These are phyloP conservation scores for Tenualosa ilisha DNA, from an alignment of 2,797 vertebrate genomes.

Conservation along the genomic window DNA sequence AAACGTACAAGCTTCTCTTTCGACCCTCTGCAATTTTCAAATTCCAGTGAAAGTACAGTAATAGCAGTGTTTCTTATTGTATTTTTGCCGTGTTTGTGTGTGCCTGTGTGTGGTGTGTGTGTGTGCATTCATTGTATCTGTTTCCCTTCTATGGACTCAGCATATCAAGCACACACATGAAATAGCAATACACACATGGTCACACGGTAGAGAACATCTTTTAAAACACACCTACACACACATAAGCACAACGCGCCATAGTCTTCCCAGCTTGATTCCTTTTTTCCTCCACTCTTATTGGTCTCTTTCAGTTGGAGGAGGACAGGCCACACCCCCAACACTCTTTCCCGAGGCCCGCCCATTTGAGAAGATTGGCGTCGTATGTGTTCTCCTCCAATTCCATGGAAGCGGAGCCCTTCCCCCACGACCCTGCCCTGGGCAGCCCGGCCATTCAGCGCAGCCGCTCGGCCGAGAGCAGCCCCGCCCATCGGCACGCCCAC, in stretches of 20 bases:
- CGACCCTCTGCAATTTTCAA: not conserved
- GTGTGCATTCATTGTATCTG: not conserved
- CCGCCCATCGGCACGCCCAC: slow-evolving; percentile 81
- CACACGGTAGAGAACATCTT: not conserved
- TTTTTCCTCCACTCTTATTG: slow-evolving; percentile 92
- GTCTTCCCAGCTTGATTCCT: slow-evolving; percentile 81
- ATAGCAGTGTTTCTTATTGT: not conserved
- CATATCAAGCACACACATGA: not conserved
- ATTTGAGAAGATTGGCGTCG: slow-evolving; percentile 91
- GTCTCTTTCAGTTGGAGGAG: slow-evolving; percentile 95
- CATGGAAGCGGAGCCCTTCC: slow-evolving; percentile 89
- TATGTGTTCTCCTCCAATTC: slow-evolving; percentile 91
- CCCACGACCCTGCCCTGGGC: slow-evolving; percentile 81
- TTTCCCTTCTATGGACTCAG: slow-evolving; percentile 18
- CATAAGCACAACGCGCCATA: slow-evolving; percentile 26
- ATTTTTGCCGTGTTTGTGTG: not conserved
- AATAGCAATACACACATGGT: not conserved
- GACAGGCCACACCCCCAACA: slow-evolving; percentile 88
- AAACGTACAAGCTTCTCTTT: not conserved
- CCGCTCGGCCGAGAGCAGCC: slow-evolving; percentile 90
- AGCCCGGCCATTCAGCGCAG: slow-evolving; percentile 90
- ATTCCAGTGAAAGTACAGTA: not conserved
- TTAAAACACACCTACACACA: slow-evolving; percentile 23
- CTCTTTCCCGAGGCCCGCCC: slow-evolving; percentile 90
- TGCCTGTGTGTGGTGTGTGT: not conserved